Evolutionary conservation across 2,888 invertebrate genomes (phyloP).

Genomic region (Nyleta sp.): DNA sequence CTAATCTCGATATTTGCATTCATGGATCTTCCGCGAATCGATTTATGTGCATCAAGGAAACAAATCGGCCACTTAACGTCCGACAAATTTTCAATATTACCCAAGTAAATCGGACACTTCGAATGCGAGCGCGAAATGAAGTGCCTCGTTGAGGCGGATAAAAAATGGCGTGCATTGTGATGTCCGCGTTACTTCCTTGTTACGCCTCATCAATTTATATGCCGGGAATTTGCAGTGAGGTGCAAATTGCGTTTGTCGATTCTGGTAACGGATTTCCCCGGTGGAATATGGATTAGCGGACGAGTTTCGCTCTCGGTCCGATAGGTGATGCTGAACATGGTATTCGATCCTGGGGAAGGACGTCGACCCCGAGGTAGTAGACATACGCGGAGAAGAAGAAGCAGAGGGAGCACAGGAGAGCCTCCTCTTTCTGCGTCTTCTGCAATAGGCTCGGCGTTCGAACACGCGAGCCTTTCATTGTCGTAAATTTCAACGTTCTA

Average conservation of each 20-base stretch:
- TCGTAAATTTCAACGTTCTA: constrained; percentile 70
- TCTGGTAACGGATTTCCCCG: constrained; percentile 74
- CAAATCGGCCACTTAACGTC: constrained; percentile 8
- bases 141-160: background rate
- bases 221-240: constrained; percentile 16
- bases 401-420: constrained; percentile 62
- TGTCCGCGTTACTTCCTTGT: constrained; percentile 32
- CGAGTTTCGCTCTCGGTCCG: constrained; percentile 75
- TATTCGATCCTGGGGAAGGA: constrained; percentile 77
- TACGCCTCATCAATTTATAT: constrained; percentile 40
- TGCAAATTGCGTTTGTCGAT: constrained; percentile 56
- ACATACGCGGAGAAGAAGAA: constrained; percentile 59
- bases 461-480: constrained; percentile 72
- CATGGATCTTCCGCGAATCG: constrained; percentile 10
- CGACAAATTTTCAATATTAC: constrained; percentile 17
- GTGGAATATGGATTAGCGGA: constrained; percentile 75
- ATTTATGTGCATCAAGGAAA: constrained; percentile 9
- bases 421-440: constrained; percentile 65
- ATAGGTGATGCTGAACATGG: constrained; percentile 80
- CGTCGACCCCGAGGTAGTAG: constrained; percentile 75
- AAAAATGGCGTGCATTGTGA: constrained; percentile 16
- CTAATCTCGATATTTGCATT: constrained; percentile 16
- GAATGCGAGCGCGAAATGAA: background rate
- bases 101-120: constrained; percentile 1
- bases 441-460: constrained; percentile 59